A percentile compares a stretch with the other conserved stretches of the same genome.
phyloP scores from a whole-genome alignment of 2,797 vertebrate species.

The Bothrops alternatus region DNA sequence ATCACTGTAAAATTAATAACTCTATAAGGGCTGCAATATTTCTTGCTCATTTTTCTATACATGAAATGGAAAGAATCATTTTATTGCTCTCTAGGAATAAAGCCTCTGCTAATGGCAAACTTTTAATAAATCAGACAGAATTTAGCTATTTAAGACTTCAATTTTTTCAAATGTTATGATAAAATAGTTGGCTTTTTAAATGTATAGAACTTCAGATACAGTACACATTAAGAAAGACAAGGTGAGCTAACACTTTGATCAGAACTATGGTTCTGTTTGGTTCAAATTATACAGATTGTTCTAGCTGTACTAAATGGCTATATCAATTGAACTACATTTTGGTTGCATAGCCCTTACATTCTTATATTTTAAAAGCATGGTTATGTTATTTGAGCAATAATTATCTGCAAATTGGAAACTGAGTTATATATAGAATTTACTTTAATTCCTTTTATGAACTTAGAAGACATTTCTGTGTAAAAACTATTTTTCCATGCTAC shows the following conservation, averaged over 20 bases:
- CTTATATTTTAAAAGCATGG: not conserved
- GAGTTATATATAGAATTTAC: not conserved
- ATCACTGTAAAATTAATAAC: not conserved
- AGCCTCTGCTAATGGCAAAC: not conserved
- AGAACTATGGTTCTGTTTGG: not conserved
- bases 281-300: not conserved
- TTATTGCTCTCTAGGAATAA: not conserved
- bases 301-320: not conserved
- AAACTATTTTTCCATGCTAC: not conserved
- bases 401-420: not conserved
- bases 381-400: not conserved
- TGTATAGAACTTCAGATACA: not conserved
- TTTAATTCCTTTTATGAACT: not conserved
- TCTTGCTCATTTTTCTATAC: not conserved
- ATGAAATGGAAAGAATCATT: not conserved
- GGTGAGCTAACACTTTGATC: not conserved
- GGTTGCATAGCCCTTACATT: not conserved
- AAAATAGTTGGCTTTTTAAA: not conserved
- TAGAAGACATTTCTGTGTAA: not conserved
- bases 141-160: not conserved
- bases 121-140: not conserved
- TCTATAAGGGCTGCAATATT: not conserved
- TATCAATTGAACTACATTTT: not conserved
- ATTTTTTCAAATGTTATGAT: not conserved
- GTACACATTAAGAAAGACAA: not conserved